A percentile compares a stretch with the other conserved stretches of the same genome.
Evolutionary conservation across 1,140 invertebrate genomes (phyloP).

Genomic region (Arion vulgaris): DNA sequence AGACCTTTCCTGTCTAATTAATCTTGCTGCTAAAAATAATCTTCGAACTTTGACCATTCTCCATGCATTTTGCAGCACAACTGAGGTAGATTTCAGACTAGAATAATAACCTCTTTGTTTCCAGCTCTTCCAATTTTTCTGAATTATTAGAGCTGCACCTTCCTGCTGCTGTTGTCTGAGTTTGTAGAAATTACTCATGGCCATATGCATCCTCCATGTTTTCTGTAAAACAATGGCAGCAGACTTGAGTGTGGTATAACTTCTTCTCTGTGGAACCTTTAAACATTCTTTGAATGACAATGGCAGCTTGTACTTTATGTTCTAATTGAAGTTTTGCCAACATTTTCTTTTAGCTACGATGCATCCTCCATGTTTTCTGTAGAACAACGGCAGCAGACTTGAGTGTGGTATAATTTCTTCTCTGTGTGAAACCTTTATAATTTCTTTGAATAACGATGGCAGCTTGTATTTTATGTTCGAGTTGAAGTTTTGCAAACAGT

Average conservation of each 20-base stretch:
- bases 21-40: neutral
- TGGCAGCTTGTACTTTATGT: neutral
- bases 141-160: slow-evolving; percentile 43
- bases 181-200: slow-evolving; percentile 40
- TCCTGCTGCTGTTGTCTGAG: slow-evolving; percentile 40
- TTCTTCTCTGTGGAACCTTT: too few relatives aligned
- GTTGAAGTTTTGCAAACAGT: neutral
- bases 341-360: neutral
- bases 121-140: neutral
- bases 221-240: slow-evolving; percentile 53
- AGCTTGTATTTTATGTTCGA: neutral
- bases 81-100: neutral
- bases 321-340: neutral
- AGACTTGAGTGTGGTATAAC: slow-evolving; percentile 36
- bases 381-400: slow-evolving; percentile 47
- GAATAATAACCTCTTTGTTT: neutral
- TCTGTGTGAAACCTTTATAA: slow-evolving; percentile 33
- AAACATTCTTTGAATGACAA: slow-evolving; percentile 25
- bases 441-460: slow-evolving; percentile 23
- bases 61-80: neutral
- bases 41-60: neutral
- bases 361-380: slow-evolving; percentile 46
- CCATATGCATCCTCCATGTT: slow-evolving; percentile 33
- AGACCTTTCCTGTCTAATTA: neutral
- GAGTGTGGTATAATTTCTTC: slow-evolving; percentile 18